Percentiles rank a stretch among this genome's conserved stretches.
phyloP scores from a whole-genome alignment of 2,113 vertebrate genomes.

The Lampris incognitus region DNA sequence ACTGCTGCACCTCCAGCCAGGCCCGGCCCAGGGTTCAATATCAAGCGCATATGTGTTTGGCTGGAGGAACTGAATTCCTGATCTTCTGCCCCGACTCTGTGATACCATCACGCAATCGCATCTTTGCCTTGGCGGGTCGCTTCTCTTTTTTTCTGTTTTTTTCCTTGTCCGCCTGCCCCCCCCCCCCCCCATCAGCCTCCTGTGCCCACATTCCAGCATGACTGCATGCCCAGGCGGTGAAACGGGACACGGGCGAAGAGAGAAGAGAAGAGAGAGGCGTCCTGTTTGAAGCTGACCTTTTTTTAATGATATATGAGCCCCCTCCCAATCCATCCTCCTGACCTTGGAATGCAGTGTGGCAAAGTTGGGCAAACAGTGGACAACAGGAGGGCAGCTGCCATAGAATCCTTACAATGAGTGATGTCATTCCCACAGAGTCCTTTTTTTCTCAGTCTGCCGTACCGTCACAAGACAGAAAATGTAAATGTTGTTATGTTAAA shows the following conservation, averaged over 20 bases:
- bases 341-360: constrained; percentile 56
- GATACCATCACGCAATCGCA: constrained; percentile 65
- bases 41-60: constrained; percentile 68
- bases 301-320: constrained; percentile 79
- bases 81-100: constrained; percentile 42
- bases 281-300: constrained; percentile 81
- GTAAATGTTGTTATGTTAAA: constrained; percentile 33
- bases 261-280: constrained; percentile 69
- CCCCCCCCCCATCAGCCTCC: constrained; percentile 44
- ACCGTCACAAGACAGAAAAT: constrained; percentile 44
- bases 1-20: constrained; percentile 51
- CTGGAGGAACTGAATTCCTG: constrained; percentile 60
- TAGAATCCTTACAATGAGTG: constrained; percentile 55
- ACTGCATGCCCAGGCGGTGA: constrained; percentile 75
- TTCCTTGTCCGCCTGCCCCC: constrained; percentile 53
- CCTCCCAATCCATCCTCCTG: constrained; percentile 51
- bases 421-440: constrained; percentile 62
- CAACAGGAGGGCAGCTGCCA: constrained; percentile 67
- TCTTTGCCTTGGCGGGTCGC: constrained; percentile 33
- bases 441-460: constrained; percentile 24
- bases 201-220: constrained; percentile 73
- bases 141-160: constrained; percentile 36
- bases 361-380: constrained; percentile 40
- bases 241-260: constrained; percentile 77
- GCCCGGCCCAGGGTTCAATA: constrained; percentile 54